These are phyloP conservation scores for Priocnemis perturbator DNA, from an alignment of 2,888 invertebrate species.

Conservation along the genomic window DNA sequence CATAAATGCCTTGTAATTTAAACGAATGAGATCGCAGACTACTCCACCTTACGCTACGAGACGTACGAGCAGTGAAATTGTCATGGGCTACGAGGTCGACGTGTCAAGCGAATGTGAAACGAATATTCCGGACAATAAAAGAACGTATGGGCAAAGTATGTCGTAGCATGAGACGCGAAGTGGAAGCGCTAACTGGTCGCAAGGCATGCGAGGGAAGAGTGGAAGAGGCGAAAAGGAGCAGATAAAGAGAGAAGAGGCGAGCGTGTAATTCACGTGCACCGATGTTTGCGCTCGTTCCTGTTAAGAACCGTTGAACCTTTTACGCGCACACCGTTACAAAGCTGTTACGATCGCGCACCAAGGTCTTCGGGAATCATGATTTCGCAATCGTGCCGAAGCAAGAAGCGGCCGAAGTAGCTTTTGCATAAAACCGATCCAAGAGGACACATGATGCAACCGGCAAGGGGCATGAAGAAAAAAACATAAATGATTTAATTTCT, in stretches of 20 bases:
- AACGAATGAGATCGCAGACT: no score
- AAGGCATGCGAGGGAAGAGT: slow-evolving; percentile 15
- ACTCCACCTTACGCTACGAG: no score
- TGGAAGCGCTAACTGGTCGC: slow-evolving; percentile 41
- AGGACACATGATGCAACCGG: no score
- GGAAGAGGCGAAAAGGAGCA: slow-evolving; percentile 22
- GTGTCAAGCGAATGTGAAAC: slow-evolving; percentile 7
- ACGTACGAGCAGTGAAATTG: no score
- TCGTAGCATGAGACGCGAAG: slow-evolving; percentile 16
- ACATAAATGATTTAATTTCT: no score
- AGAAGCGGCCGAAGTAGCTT: no score
- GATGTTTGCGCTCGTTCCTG: slow-evolving; percentile 23
- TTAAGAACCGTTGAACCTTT: slow-evolving; percentile 38
- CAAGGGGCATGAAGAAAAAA: no score
- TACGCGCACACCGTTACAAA: slow-evolving; percentile 27
- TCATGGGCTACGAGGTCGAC: neutral
- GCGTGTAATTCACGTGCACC: neutral
- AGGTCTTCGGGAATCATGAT: no score
- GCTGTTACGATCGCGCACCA: no score
- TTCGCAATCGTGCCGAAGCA: no score
- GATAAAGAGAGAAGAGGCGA: slow-evolving; percentile 15
- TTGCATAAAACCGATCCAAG: no score
- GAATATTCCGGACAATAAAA: slow-evolving; percentile 33
- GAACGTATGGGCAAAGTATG: slow-evolving; percentile 38
- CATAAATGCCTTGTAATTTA: neutral